phyloP scores from a whole-genome alignment of 2,797 vertebrate genomes.

The Danionella dracula region DNA sequence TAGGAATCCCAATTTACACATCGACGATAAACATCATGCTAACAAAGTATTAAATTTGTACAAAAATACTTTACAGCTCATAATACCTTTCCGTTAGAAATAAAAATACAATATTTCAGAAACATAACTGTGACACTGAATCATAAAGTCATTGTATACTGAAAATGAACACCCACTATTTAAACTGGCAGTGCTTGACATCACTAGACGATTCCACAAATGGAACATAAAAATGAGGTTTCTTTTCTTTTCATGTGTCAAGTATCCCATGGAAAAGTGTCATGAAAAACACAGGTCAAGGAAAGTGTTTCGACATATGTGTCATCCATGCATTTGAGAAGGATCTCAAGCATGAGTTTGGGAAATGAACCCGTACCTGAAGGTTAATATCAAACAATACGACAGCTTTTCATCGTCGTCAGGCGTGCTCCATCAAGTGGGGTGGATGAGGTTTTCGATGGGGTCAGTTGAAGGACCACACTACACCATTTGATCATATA shows the following conservation, averaged over 20 bases:
- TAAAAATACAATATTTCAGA: slow-evolving; percentile 97
- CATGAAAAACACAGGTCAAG: not conserved
- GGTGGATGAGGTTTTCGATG: slow-evolving; percentile 21
- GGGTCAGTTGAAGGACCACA: slow-evolving; percentile 27
- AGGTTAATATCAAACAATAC: slow-evolving; percentile 24
- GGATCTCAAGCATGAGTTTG: slow-evolving; percentile 36
- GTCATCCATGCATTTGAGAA: slow-evolving; percentile 7
- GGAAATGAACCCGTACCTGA: slow-evolving; percentile 45
- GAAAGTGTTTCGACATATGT: not conserved
- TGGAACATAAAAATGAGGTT: slow-evolving; percentile 23
- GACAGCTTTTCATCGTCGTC: slow-evolving; percentile 3
- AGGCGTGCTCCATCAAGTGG: slow-evolving; percentile 21
- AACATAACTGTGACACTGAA: slow-evolving; percentile 69
- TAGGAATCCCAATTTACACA: slow-evolving; percentile 85
- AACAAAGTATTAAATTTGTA: slow-evolving; percentile 99
- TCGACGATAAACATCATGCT: slow-evolving; percentile 99
- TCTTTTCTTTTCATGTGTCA: not conserved
- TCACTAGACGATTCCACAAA: slow-evolving; percentile 49
- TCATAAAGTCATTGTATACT: slow-evolving; percentile 67
- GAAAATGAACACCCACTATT: slow-evolving; percentile 71
- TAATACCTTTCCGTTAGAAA: slow-evolving; percentile 96
- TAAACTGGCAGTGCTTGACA: slow-evolving; percentile 84
- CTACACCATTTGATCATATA: slow-evolving; percentile 64
- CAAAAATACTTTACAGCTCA: slow-evolving; percentile 99
- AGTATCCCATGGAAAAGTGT: slow-evolving; percentile 6